Conservation (phyloP, 2,113 vertebrate genomes). For the Trichomycterus rosablanca region DNA sequence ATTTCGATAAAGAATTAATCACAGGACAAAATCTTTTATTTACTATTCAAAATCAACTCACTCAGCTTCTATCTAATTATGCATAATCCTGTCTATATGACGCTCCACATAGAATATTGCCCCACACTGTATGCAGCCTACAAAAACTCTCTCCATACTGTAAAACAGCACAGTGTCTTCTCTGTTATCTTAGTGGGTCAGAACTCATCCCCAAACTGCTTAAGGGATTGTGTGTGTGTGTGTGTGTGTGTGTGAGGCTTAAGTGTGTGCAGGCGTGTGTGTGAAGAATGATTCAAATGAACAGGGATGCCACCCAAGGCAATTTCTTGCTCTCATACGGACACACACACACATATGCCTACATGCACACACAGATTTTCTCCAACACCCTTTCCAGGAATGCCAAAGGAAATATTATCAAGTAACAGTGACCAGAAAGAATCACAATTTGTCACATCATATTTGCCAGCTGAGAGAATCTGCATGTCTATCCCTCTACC, state of each 20-base stretch:
- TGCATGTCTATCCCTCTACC: not conserved
- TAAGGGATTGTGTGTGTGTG: conserved; percentile 12
- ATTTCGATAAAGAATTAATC: too few relatives aligned
- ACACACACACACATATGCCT: conserved; percentile 10
- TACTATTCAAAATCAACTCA: too few relatives aligned
- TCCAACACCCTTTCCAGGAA: conserved; percentile 46
- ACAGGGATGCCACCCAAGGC: conserved; percentile 20
- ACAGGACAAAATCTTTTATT: too few relatives aligned
- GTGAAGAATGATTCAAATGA: conserved; percentile 40
- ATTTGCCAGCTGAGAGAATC: conserved; percentile 46
- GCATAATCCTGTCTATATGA: too few relatives aligned
- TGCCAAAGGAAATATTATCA: conserved; percentile 54
- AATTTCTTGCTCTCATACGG: not conserved
- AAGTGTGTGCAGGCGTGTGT: conserved; percentile 3
- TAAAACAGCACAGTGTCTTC: conserved; percentile 2
- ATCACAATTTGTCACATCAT: conserved; percentile 53
- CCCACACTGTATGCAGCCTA: not conserved
- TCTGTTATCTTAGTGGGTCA: conserved; percentile 5
- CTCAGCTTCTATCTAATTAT: too few relatives aligned
- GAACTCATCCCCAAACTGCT: conserved; percentile 16
- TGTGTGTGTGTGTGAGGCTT: conserved; percentile 7
- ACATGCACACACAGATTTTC: conserved; percentile 21
- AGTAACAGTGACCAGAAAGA: conserved; percentile 52
- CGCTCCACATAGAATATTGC: too few relatives aligned
- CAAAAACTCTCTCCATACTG: not conserved